Conservation (phyloP, 2,113 vertebrate genomes). For the Dipodomys ordii region DNA sequence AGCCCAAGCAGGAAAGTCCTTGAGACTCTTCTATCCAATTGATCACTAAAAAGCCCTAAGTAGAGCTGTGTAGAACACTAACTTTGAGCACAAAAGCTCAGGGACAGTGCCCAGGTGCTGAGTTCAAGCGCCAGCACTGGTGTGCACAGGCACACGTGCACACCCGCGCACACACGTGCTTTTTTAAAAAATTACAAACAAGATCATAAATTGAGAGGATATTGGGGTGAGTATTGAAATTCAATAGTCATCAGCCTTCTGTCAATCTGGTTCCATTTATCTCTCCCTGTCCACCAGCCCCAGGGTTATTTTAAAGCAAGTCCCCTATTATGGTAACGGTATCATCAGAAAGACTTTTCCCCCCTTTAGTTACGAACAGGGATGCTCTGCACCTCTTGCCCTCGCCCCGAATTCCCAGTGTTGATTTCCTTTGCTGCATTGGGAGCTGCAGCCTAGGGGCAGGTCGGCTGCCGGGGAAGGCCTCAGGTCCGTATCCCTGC, state of each 20-base stretch:
- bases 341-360: background rate
- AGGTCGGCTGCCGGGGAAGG: background rate
- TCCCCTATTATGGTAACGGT: background rate
- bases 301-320: conserved; percentile 21
- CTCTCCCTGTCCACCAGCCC: background rate
- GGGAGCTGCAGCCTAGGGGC: background rate
- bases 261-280: background rate
- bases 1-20: no score
- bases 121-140: no score
- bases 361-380: background rate
- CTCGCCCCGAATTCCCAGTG: background rate
- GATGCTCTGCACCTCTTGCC: background rate
- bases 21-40: no score
- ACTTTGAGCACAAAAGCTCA: no score
- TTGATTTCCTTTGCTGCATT: background rate
- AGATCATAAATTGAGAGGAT: background rate
- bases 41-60: no score
- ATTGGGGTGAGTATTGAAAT: background rate
- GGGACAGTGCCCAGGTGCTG: no score
- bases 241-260: background rate
- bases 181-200: background rate
- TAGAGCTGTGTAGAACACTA: no score
- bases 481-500: background rate
- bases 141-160: no score
- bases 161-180: background rate